phyloP scores from a whole-genome alignment of 2,797 vertebrate species.

The Limnodromus scolopaceus region DNA sequence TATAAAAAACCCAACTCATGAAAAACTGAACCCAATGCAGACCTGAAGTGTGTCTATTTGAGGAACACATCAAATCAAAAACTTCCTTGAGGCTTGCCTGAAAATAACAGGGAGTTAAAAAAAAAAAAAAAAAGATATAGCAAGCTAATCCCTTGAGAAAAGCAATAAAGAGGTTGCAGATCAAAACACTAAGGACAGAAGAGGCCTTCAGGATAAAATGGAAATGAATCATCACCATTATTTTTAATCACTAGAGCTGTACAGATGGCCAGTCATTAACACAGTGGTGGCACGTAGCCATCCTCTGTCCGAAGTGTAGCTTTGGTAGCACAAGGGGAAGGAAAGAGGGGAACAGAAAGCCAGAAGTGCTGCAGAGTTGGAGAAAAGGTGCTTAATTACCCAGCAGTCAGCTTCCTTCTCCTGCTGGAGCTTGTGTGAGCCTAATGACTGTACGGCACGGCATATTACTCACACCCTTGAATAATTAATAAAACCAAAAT shows the following conservation, averaged over 20 bases:
- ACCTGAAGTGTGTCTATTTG: background rate
- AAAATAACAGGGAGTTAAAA: background rate
- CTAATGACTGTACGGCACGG: too few species aligned
- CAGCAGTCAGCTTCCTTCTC: background rate
- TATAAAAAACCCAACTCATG: background rate
- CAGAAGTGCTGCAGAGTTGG: background rate
- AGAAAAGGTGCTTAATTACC: background rate
- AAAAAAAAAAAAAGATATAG: background rate
- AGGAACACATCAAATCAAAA: background rate
- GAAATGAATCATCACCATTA: background rate
- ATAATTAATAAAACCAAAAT: background rate
- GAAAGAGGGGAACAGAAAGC: background rate
- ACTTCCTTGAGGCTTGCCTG: background rate
- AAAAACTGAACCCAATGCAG: background rate
- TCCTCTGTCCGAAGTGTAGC: background rate
- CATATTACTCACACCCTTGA: background rate
- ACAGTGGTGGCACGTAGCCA: accelerated
- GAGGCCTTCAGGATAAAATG: background rate
- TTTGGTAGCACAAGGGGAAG: background rate
- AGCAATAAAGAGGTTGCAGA: background rate
- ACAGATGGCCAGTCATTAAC: background rate
- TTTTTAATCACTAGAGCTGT: background rate
- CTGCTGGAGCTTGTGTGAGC: accelerated
- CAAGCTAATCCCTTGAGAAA: background rate
- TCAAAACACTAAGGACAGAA: background rate